Evolutionary conservation across 2,113 vertebrate species (phyloP), one percentile per base, ranked within the genome.

Genomic region (Hippotragus niger): DNA sequence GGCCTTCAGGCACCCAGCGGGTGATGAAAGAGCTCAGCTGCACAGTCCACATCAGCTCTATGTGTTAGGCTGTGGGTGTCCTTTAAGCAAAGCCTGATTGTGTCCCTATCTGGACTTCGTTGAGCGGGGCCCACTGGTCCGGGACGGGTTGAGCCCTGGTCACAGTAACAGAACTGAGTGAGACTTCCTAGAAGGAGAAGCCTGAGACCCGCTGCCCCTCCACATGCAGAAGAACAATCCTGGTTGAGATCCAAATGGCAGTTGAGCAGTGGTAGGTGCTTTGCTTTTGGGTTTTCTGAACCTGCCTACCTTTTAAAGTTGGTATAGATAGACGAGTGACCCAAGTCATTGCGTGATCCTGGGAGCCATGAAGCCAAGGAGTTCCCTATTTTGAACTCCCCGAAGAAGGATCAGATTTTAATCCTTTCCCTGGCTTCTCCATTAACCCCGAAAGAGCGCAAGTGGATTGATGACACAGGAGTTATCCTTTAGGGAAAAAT

Each of bases 401-500:
- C 1, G 23, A 47, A 55, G 40, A 53, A 7, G 21, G 11, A 47
- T 60, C 15, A 11, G 52, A n/a, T 80, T 81, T 55, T 36, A 89
- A 64, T 91, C 36, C 21, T 64, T 97, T 60, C 29, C 55, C 40
- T 52, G 16, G 3, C 16, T 83, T 94, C 50, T 29, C 40, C 2
- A 1, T 1, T 1, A 71, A 40, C 8, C 40, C 58, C 14, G 9
- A 67, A 62, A 31, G 16, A 86, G 4, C 5, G 60, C 58, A 76
- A 45, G 29, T 55, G 21, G 2, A 47, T 84, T 96, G 95, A 97
- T 96, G 95, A 95, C 96, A 76, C n/a, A 95, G 93, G 92, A 97
- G 88, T 98, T 81, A 89, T 95, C 96, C 97, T 98, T 98, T 92
- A 93, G 94, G 94, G 94, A 94, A 94, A 98, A 98, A 97, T 88